Evolutionary conservation across 2,113 vertebrate species (phyloP), one percentile per base, ranked within the genome.

Genomic region (Dicerorhinus sumatrensis): DNA sequence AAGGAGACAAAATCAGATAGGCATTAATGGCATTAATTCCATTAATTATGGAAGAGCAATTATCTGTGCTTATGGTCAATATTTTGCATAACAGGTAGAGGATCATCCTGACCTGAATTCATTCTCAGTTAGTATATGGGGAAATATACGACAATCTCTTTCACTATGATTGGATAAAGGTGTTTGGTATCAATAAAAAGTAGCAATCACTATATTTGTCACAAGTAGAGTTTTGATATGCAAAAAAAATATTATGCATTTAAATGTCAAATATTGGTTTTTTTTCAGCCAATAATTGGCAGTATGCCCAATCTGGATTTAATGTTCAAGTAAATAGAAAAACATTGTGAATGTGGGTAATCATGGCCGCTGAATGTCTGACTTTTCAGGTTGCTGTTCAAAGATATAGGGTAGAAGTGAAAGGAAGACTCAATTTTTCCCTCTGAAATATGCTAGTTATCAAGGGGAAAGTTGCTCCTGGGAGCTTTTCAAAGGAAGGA

Each of bases 401-500:
- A 77, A 73, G 20, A 89, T 39, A 62, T 9, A 80, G 60, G 12
- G 14, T 70, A 67, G 7, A 82, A 79, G 36, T 73, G 39, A 85
- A 89, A 92, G 29, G 11, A 63, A 83, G 60, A 70, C 13, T 77
- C n/a, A 70, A 0, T 48, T 88, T 88, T 93, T 6, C 39, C 42
- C 27, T 92, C 14, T 51, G 21, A 92, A 94, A 27, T 46, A 60
- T 4, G 42, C 16, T 48, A 36, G 60, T 75, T 97, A 48, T 93
- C 60, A 48, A 56, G 67, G n/a, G 16, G n/a, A 73, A 58, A 83
- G 25, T 96, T 91, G 67, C 62, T 94, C 73, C 56, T 58, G 85
- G 62, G 62, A 97, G 82, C 72, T 91, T 96, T 97, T 82, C 48
- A 97, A 89, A 69, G 79, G 72, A 98, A 16, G n/a, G 51, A 80